phyloP scores from a whole-genome alignment of 2,888 invertebrate species.

The Phyllotreta striolata region DNA sequence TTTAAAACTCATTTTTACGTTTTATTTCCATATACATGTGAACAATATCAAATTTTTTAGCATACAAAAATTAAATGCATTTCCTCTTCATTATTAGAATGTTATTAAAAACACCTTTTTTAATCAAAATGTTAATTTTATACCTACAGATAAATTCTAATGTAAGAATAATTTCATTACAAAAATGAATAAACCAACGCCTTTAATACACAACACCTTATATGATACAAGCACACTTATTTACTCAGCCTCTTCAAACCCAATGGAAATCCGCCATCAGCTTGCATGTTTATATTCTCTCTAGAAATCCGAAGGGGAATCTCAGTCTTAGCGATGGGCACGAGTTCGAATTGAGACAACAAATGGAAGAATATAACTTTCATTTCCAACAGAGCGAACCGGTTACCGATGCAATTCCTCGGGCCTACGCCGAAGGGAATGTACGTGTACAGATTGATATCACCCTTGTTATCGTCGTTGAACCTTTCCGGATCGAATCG shows the following conservation, averaged over 20 bases:
- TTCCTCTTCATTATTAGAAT: too few relatives aligned
- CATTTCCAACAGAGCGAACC: slow-evolving; percentile 52
- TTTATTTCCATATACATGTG: too few relatives aligned
- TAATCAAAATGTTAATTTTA: too few relatives aligned
- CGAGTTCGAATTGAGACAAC: slow-evolving; percentile 51
- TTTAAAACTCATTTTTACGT: too few relatives aligned
- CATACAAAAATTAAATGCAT: too few relatives aligned
- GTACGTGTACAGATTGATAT: slow-evolving; percentile 62
- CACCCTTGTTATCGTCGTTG: slow-evolving; percentile 54
- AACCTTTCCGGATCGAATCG: slow-evolving; percentile 61
- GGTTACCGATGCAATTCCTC: slow-evolving; percentile 63
- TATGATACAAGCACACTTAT: background rate
- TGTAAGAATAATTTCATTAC: too few relatives aligned
- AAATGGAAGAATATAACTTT: slow-evolving; percentile 47
- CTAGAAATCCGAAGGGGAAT: slow-evolving; percentile 36
- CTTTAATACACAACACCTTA: too few relatives aligned
- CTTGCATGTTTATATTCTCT: slow-evolving; percentile 15
- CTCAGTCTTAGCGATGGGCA: slow-evolving; percentile 44
- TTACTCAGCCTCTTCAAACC: slow-evolving; percentile 25
- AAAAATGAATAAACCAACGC: background rate
- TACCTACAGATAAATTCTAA: too few relatives aligned
- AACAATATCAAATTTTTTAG: too few relatives aligned
- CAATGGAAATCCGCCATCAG: slow-evolving; percentile 29
- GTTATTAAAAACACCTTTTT: too few relatives aligned
- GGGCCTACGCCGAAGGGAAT: slow-evolving; percentile 66